Percentiles rank a stretch among this genome's conserved stretches.
phyloP scores from a whole-genome alignment of 2,797 vertebrate species.

The Moxostoma hubbsi region DNA sequence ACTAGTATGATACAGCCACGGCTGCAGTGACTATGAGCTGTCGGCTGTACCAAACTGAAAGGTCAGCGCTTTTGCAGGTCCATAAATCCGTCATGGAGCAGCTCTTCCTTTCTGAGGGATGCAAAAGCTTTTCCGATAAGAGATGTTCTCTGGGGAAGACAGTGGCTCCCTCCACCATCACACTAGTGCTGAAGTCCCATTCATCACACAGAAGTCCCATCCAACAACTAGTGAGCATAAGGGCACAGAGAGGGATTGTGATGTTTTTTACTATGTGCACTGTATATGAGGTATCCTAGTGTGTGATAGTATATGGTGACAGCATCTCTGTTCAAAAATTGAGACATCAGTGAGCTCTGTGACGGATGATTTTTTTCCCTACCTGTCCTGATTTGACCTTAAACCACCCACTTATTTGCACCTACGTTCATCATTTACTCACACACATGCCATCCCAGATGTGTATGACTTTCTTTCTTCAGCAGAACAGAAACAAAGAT shows the following conservation, averaged over 20 bases:
- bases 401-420: constrained; percentile 24
- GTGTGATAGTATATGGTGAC: constrained; percentile 20
- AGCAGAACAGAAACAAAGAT: too few relatives aligned
- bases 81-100: constrained; percentile 46
- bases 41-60: constrained; percentile 36
- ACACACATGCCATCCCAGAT: too few relatives aligned
- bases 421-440: background rate
- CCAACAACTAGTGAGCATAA: constrained; percentile 8
- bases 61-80: constrained; percentile 55
- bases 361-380: background rate
- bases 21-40: background rate
- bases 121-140: background rate
- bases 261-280: background rate
- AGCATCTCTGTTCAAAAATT: constrained; percentile 15
- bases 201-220: constrained; percentile 10
- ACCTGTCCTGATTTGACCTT: constrained; percentile 21
- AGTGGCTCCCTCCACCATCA: background rate
- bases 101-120: constrained; percentile 13
- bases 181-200: background rate
- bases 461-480: too few relatives aligned
- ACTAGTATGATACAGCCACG: background rate
- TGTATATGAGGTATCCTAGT: background rate
- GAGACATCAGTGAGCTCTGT: constrained; percentile 8
- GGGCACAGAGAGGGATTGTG: background rate
- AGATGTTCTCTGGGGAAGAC: constrained; percentile 31